Evolutionary conservation across 1,140 invertebrate species (phyloP).

Genomic region (Aphaenogaster ashmeadi): DNA sequence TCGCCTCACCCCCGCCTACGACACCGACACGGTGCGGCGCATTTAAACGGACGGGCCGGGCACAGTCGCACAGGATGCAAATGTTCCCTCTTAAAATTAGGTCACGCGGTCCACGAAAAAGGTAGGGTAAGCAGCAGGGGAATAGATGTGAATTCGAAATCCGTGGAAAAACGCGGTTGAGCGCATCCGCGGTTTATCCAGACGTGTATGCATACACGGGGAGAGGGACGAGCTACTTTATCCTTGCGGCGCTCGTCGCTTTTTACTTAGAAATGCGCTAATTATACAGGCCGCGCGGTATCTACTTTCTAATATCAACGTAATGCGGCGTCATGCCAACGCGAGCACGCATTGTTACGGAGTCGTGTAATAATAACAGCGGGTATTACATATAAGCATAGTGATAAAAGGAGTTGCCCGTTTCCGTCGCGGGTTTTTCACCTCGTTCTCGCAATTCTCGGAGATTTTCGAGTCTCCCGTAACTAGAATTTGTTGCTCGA

Average conservation of each 20-base stretch:
- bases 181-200: constrained; percentile 14
- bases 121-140: constrained; percentile 10
- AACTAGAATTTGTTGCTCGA: not conserved
- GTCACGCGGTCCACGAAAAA: constrained; percentile 42
- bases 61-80: constrained; percentile 38
- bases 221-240: not conserved
- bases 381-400: constrained; percentile 35
- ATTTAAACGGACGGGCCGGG: constrained; percentile 48
- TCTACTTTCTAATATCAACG: constrained; percentile 44
- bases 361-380: constrained; percentile 43
- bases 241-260: constrained; percentile 26
- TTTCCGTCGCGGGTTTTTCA: not conserved
- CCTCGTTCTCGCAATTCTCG: not conserved
- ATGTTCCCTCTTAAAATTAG: constrained; percentile 61
- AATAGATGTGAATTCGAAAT: constrained; percentile 63
- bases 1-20: constrained; percentile 15
- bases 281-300: constrained; percentile 31
- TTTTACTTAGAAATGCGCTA: constrained; percentile 55
- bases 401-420: constrained; percentile 16
- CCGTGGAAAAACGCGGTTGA: constrained; percentile 32
- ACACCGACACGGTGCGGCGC: constrained; percentile 34
- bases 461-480: not conserved
- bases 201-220: not conserved
- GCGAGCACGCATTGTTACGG: constrained; percentile 33
- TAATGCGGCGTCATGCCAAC: constrained; percentile 3